phyloP scores from a whole-genome alignment of 1,140 invertebrate species.

The Pararge aegeria region DNA sequence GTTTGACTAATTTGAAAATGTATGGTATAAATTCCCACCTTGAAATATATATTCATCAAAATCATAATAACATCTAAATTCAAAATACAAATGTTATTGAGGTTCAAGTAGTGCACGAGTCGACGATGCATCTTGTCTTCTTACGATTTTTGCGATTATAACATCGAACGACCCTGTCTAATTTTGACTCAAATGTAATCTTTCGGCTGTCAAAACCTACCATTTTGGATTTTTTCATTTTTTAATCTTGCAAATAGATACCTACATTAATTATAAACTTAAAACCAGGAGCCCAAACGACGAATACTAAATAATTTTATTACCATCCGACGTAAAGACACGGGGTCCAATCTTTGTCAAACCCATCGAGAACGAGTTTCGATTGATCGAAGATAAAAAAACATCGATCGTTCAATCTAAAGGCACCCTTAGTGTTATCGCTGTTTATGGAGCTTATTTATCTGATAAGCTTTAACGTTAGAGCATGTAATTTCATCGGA shows the following conservation, averaged over 20 bases:
- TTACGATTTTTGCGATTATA: no score
- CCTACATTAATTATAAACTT: not conserved
- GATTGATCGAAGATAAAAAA: constrained; percentile 33
- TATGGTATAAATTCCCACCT: no score
- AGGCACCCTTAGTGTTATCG: constrained; percentile 31
- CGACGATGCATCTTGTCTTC: no score
- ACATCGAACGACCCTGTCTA: no score
- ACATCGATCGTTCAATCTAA: constrained; percentile 31
- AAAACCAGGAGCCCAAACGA: constrained; percentile 5
- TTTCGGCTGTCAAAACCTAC: no score
- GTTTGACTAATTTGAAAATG: not conserved
- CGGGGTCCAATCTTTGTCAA: constrained; percentile 28
- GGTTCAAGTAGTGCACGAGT: no score
- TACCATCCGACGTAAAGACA: constrained; percentile 6
- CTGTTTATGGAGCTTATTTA: constrained; percentile 12
- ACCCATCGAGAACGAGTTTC: constrained; percentile 29
- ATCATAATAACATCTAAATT: no score
- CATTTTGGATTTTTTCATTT: no score
- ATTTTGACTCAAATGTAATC: no score
- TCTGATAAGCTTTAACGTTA: constrained; percentile 15
- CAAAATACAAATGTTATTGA: no score
- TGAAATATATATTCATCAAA: no score
- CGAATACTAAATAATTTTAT: constrained; percentile 10
- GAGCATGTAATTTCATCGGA: constrained; percentile 18
- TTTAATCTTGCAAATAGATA: no score